phyloP scores from a whole-genome alignment of 1,140 invertebrate species.

The Hydropsyche tenuis region DNA sequence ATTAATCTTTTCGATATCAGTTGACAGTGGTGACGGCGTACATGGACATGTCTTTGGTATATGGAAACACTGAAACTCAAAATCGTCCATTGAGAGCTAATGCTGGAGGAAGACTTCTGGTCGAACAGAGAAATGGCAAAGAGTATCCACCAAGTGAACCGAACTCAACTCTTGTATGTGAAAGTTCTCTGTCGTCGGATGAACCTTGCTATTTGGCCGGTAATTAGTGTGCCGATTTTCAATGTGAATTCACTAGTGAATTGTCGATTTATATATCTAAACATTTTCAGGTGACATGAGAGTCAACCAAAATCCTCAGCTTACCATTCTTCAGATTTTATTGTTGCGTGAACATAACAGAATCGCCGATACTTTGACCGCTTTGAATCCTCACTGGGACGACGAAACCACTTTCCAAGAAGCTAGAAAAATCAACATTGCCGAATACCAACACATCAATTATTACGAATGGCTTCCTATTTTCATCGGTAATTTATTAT shows the following conservation, averaged over 20 bases:
- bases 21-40: constrained; percentile 82
- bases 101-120: constrained; percentile 69
- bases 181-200: constrained; percentile 61
- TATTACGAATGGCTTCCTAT: constrained; percentile 89
- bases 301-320: constrained; percentile 85
- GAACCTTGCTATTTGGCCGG: constrained; percentile 76
- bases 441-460: constrained; percentile 82
- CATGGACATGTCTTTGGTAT: constrained; percentile 84
- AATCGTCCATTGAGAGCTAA: constrained; percentile 70
- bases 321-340: constrained; percentile 83
- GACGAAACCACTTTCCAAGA: constrained; percentile 90
- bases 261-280: constrained; percentile 19
- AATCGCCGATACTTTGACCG: constrained; percentile 73
- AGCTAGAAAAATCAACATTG: constrained; percentile 78
- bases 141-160: constrained; percentile 73
- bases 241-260: background rate
- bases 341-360: constrained; percentile 91
- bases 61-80: constrained; percentile 74
- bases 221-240: constrained; percentile 49
- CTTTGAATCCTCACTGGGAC: constrained; percentile 86
- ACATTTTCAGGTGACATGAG: constrained; percentile 74
- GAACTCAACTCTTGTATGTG: constrained; percentile 71
- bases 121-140: constrained; percentile 67
- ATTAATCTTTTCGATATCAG: constrained; percentile 57
- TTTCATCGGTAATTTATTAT: constrained; percentile 67